Conservation (phyloP, 2,113 vertebrate species). For the Daubentonia madagascariensis region DNA sequence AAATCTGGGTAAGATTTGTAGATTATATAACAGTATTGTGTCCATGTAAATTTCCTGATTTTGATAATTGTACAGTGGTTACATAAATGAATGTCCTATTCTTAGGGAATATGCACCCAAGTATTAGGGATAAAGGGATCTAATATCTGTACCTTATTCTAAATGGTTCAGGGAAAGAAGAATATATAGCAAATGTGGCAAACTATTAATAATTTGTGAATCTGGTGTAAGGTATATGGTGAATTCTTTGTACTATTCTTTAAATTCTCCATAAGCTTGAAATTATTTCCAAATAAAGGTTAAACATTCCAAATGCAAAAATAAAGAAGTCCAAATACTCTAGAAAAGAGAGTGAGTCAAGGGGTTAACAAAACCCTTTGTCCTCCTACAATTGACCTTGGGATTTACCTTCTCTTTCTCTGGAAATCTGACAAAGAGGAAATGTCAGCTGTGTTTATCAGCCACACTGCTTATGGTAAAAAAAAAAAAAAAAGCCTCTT, state of each 20-base stretch:
- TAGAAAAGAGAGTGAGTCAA: not conserved
- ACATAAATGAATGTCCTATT: not conserved
- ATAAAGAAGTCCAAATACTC: not conserved
- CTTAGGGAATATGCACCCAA: not conserved
- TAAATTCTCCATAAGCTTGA: not conserved
- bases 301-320: not conserved
- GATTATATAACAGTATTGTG: not conserved
- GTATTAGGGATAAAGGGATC: not conserved
- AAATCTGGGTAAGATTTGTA: not conserved
- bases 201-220: not conserved
- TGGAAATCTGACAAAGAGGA: not conserved
- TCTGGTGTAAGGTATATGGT: not conserved
- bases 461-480: not conserved
- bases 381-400: not conserved
- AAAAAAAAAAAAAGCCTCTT: not conserved
- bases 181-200: not conserved
- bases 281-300: conserved; percentile 4
- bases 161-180: not conserved
- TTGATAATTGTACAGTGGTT: not conserved
- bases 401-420: not conserved
- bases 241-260: not conserved
- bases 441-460: not conserved
- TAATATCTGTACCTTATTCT: not conserved
- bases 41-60: not conserved
- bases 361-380: not conserved